Evolutionary conservation across 64 coral and sea anemone species (phyloP).

Genomic region (Pachyseris speciosa): DNA sequence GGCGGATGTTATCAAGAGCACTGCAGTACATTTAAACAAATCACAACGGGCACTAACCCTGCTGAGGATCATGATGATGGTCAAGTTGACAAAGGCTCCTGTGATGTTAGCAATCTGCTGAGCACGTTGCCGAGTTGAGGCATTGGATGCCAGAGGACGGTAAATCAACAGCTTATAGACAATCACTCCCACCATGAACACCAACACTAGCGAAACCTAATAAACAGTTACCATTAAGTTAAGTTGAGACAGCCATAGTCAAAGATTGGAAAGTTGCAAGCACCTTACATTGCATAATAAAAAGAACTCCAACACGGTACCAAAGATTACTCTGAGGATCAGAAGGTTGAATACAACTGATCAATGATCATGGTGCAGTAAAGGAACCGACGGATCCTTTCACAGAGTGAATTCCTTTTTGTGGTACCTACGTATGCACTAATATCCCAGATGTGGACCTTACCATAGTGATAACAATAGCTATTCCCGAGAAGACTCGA

Average conservation of each 20-base stretch:
- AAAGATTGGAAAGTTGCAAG: too few relatives aligned
- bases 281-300: too few relatives aligned
- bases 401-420: too few relatives aligned
- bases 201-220: constrained; percentile 98
- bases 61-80: constrained; percentile 99
- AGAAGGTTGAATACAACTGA: too few relatives aligned
- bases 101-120: constrained; percentile 95
- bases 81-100: constrained; percentile 99
- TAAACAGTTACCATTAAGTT: not conserved
- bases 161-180: constrained; percentile 99
- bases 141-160: constrained; percentile 87
- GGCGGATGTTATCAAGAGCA: too few relatives aligned
- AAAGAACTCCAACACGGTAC: too few relatives aligned
- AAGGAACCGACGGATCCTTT: too few relatives aligned
- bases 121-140: constrained; percentile 84
- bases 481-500: constrained; percentile 97
- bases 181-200: constrained; percentile 99
- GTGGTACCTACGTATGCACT: too few relatives aligned
- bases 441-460: not conserved
- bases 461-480: constrained; percentile 99
- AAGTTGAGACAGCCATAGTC: too few relatives aligned
- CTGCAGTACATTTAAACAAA: too few relatives aligned
- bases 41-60: constrained; percentile 64
- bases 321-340: too few relatives aligned
- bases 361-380: too few relatives aligned